These are phyloP conservation scores for Mirza zaza DNA, from an alignment of 2,113 vertebrate species.

Conservation along the genomic window DNA sequence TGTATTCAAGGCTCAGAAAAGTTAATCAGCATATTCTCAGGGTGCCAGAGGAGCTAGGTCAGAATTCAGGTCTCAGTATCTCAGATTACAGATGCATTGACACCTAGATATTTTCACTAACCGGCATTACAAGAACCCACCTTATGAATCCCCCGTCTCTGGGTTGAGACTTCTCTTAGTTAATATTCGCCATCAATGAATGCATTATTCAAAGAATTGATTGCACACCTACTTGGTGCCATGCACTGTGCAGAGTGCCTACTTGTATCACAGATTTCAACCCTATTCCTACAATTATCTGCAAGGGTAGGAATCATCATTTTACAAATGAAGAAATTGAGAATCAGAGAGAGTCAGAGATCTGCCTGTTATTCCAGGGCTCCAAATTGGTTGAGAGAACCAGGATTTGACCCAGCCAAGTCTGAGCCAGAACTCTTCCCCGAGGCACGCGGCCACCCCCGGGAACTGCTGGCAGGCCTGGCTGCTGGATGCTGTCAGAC, in stretches of 20 bases:
- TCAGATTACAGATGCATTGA: not conserved
- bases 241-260: not conserved
- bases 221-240: not conserved
- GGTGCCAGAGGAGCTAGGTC: not conserved
- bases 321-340: conserved; percentile 12
- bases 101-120: not conserved
- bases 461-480: not conserved
- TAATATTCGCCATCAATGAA: not conserved
- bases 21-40: not conserved
- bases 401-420: not conserved
- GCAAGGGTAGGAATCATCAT: not conserved
- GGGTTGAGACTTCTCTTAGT: not conserved
- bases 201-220: conserved; percentile 33
- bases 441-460: not conserved
- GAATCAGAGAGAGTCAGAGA: not conserved
- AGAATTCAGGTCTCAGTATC: not conserved
- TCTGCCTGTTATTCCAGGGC: not conserved
- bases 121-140: not conserved
- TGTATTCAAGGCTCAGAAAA: not conserved
- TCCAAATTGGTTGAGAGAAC: not conserved
- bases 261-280: not conserved
- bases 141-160: not conserved
- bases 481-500: not conserved
- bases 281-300: not conserved
- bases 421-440: not conserved